These are phyloP conservation scores for Scaptomyza graminum DNA, from an alignment of 1,140 invertebrate genomes.

Conservation along the genomic window DNA sequence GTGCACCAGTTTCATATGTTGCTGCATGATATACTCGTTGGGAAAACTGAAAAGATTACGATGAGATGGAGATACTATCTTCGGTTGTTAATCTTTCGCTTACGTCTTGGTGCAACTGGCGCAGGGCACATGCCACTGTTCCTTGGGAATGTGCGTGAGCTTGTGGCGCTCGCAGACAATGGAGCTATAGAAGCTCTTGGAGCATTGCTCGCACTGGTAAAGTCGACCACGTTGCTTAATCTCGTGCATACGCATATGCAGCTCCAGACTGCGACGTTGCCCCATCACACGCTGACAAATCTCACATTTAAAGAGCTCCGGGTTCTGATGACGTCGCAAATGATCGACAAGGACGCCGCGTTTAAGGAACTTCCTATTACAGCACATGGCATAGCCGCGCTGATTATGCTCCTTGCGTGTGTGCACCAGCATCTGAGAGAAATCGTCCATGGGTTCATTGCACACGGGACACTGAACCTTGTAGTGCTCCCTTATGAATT, in stretches of 20 bases:
- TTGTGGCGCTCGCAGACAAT: constrained; percentile 68
- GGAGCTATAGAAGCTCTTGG: constrained; percentile 64
- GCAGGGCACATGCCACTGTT: constrained; percentile 61
- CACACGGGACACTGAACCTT: constrained; percentile 63
- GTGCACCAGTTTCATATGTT: constrained; percentile 70
- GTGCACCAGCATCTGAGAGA: constrained; percentile 54
- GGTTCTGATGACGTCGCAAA: constrained; percentile 62
- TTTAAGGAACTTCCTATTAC: constrained; percentile 61
- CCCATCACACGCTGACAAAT: constrained; percentile 67
- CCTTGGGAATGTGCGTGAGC: constrained; percentile 67
- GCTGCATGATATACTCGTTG: constrained; percentile 66
- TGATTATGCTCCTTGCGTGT: constrained; percentile 57
- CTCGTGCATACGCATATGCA: constrained; percentile 75
- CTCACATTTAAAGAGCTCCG: constrained; percentile 65
- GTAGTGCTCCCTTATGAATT: constrained; percentile 57
- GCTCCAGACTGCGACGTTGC: constrained; percentile 62
- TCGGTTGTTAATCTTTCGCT: constrained; percentile 12
- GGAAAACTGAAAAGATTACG: constrained; percentile 61
- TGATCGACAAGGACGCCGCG: constrained; percentile 66
- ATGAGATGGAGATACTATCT: too few relatives aligned
- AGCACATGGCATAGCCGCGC: constrained; percentile 64
- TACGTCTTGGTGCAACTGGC: constrained; percentile 61
- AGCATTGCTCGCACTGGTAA: constrained; percentile 64
- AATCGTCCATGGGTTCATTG: constrained; percentile 45
- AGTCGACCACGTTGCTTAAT: constrained; percentile 56